Evolutionary conservation across 92 coral and sea anemone species (phyloP).

Genomic region (Epizoanthus stellaris): DNA sequence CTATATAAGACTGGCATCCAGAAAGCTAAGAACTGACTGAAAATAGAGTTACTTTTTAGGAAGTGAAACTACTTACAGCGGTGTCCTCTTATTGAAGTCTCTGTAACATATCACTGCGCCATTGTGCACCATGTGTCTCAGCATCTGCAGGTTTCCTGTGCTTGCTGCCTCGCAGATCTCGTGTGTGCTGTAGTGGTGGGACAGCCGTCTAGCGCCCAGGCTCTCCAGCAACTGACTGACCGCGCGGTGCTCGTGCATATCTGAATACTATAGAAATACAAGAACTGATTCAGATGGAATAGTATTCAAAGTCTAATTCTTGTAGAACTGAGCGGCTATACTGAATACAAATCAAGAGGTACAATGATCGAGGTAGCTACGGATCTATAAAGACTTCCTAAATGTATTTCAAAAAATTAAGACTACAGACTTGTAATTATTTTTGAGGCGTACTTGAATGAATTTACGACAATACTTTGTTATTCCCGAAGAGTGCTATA

Average conservation of each 20-base stretch:
- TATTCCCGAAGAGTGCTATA: too few species aligned
- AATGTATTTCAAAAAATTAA: too few species aligned
- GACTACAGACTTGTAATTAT: too few species aligned
- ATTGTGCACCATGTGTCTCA: constrained; percentile 97
- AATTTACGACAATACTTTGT: too few species aligned
- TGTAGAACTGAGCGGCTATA: not conserved
- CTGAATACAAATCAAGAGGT: not conserved
- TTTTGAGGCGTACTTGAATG: too few species aligned
- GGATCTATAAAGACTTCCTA: too few species aligned
- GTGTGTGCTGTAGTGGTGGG: constrained; percentile 90
- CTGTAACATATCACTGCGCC: constrained; percentile 92
- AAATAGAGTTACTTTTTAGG: too few species aligned
- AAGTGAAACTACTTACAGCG: constrained; percentile 73
- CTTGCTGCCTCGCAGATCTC: constrained; percentile 95
- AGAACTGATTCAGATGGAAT: not conserved
- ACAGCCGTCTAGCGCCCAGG: constrained; percentile 85
- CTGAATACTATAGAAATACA: constrained; percentile 74
- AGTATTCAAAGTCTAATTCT: not conserved
- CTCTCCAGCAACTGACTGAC: constrained; percentile 90
- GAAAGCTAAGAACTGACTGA: too few species aligned
- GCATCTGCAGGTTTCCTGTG: constrained; percentile 92
- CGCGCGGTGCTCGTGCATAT: constrained; percentile 98
- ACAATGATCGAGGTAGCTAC: too few species aligned
- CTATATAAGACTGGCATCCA: too few species aligned
- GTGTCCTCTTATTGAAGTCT: constrained; percentile 88